Evolutionary conservation across 2,888 invertebrate species (phyloP), one percentile per base, ranked within the genome.

Genomic region (Lypha dubia): DNA sequence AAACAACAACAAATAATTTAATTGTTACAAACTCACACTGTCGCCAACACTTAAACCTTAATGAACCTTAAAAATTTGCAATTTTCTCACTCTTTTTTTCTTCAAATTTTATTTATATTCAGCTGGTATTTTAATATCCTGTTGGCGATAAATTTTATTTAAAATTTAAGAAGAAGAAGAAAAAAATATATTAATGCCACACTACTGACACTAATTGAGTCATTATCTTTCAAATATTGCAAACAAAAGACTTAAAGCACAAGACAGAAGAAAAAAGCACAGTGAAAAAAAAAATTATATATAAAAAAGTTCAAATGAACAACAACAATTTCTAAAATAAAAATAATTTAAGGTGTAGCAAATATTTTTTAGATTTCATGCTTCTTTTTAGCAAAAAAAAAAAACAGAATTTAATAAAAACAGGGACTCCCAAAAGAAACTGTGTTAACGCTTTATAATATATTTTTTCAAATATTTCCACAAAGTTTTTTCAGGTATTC

Each of bases 131-230:
- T 49, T 32, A 71, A 79, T 46, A 56, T 79, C 28, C 51, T 68
- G 74, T 62, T 60, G 51, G 38, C 41, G 74, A 80, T 80, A 80
- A 80, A 73, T 73, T 80, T 67, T 32, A 22, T 44, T 22, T 80
- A 15, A n/a, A 75, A 67, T 67, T 76, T 73, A 13, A 38, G 17
- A 9, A n/a, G n/a, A n/a, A n/a, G n/a, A n/a, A n/a, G n/a, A n/a
- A n/a, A 62, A 44, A 60, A 44, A 15, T 3, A 44, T 15, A 71
- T 58, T 76, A 67, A 84, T 75, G 71, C 71, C 83, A 60, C 83
- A 60, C 67, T 62, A 62, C 74, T 80, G 84, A 84, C 84, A 84
- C 70, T 84, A 84, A 84, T 84, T 84, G 84, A 84, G 80, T 80
- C 84, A 84, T 84, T 84, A 84, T 76, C 58, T 67, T 38, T 41